Conservation (phyloP, 2,797 vertebrate genomes). For the Mormyrops boulengeri region DNA sequence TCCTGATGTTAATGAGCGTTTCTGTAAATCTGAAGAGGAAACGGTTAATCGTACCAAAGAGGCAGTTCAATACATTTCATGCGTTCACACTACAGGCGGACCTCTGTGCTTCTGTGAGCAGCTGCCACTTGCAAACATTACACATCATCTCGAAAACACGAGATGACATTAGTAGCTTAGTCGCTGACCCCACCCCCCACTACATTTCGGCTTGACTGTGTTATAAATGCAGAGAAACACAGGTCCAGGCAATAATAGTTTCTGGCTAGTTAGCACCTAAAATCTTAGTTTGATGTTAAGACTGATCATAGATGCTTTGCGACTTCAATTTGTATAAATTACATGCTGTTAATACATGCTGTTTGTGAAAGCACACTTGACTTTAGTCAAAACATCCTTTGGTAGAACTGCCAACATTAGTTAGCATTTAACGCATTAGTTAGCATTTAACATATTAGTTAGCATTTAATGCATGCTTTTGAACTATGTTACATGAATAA, state of each 20-base stretch:
- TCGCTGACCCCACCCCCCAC: not conserved
- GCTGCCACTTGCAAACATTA: not conserved
- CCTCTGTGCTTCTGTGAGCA: not conserved
- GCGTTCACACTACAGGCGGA: not conserved
- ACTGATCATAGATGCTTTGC: not conserved
- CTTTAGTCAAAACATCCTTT: not conserved
- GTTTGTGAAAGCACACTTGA: not conserved
- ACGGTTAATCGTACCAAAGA: not conserved
- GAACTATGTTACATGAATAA: not conserved
- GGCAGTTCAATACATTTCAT: not conserved
- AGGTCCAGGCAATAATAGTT: not conserved
- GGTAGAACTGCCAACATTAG: not conserved
- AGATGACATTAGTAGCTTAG: not conserved
- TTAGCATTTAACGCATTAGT: not conserved
- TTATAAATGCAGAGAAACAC: not conserved
- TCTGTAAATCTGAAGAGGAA: constrained; percentile 75
- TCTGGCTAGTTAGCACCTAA: not conserved
- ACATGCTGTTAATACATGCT: not conserved
- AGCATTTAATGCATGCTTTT: not conserved
- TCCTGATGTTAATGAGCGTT: constrained; percentile 78
- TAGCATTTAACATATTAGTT: not conserved
- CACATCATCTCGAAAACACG: not conserved
- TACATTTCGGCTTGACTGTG: not conserved
- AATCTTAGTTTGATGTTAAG: not conserved
- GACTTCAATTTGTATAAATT: not conserved